phyloP scores from a whole-genome alignment of 2,113 vertebrate genomes.

The Progne subis region DNA sequence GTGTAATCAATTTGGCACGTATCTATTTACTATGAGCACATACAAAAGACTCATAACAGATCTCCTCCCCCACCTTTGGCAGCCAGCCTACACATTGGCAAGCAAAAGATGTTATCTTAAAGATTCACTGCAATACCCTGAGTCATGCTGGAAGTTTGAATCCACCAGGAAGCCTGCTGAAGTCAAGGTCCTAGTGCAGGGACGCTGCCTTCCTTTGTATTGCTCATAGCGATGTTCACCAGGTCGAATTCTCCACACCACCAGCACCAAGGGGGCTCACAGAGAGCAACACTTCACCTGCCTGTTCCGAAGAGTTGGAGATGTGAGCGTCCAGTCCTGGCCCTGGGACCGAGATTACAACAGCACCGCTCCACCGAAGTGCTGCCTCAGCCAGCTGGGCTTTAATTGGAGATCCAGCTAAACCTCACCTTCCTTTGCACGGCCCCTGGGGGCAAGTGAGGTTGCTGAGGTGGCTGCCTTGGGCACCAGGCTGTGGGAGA shows the following conservation, averaged over 20 bases:
- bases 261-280: not conserved
- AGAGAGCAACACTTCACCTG: not conserved
- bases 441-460: not conserved
- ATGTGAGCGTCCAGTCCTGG: accelerated
- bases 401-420: not conserved
- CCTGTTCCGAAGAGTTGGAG: not conserved
- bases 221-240: accelerated
- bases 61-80: constrained; percentile 54
- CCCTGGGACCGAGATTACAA: not conserved
- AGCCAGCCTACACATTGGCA: constrained; percentile 45
- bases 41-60: constrained; percentile 42
- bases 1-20: not conserved
- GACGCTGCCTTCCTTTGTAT: not conserved
- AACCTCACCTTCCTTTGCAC: not conserved
- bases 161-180: not conserved
- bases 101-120: constrained; percentile 41
- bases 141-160: constrained; percentile 52
- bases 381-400: not conserved
- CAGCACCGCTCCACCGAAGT: accelerated
- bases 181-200: not conserved
- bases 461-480: not conserved
- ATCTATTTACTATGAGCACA: constrained; percentile 53
- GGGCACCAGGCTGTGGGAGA: not conserved
- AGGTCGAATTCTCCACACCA: accelerated
- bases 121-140: constrained; percentile 53